phyloP scores from a whole-genome alignment of 1,140 invertebrate species.

The Papilio aristodemus region DNA sequence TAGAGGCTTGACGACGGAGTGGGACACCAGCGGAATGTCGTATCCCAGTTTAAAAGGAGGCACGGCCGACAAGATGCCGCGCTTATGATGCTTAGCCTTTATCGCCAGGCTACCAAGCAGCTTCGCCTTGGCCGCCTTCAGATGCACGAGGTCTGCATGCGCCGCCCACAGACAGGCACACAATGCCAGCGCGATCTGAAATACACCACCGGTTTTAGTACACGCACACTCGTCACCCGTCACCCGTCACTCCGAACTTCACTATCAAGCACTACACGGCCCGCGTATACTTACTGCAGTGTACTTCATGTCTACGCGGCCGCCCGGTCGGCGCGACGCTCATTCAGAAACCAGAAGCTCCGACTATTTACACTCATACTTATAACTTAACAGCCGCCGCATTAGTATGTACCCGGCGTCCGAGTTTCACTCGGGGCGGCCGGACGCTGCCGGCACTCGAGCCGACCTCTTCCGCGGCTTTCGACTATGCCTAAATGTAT shows the following conservation, averaged over 20 bases:
- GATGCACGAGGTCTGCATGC: slow-evolving; percentile 58
- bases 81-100: slow-evolving; percentile 66
- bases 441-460: slow-evolving; percentile 46
- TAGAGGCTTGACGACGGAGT: slow-evolving; percentile 74
- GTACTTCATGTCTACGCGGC: slow-evolving; percentile 61
- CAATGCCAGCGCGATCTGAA: slow-evolving; percentile 68
- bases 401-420: slow-evolving; percentile 71
- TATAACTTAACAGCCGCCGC: slow-evolving; percentile 65
- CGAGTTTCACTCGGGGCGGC: slow-evolving; percentile 67
- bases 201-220: slow-evolving; percentile 41
- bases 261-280: slow-evolving; percentile 40
- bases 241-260: slow-evolving; percentile 42
- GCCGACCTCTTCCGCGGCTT: slow-evolving; percentile 59
- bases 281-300: slow-evolving; percentile 59
- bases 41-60: slow-evolving; percentile 75
- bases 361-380: slow-evolving; percentile 58
- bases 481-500: slow-evolving; percentile 58
- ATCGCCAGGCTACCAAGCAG: slow-evolving; percentile 49
- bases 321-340: slow-evolving; percentile 56
- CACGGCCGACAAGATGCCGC: slow-evolving; percentile 64
- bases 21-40: slow-evolving; percentile 72
- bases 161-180: slow-evolving; percentile 51
- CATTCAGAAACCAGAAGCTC: slow-evolving; percentile 53
- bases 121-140: slow-evolving; percentile 59
- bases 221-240: slow-evolving; percentile 35